A percentile compares a stretch with the other conserved stretches of the same genome.
Evolutionary conservation across 2,113 vertebrate species (phyloP).

Genomic region (Monarcha castaneiventris): DNA sequence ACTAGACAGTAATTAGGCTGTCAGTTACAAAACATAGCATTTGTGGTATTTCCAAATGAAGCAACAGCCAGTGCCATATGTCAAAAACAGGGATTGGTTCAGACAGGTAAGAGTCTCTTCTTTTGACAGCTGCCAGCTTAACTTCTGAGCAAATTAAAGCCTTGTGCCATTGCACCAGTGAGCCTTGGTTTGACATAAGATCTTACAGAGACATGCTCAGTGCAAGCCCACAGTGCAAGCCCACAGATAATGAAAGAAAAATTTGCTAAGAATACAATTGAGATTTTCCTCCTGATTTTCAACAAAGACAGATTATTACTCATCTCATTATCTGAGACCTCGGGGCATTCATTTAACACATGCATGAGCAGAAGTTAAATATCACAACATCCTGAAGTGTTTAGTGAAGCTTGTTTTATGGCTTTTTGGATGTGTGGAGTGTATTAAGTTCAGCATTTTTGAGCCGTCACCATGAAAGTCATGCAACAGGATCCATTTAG

Average conservation of each 20-base stretch:
- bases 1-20: constrained; percentile 48
- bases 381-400: not conserved
- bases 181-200: constrained; percentile 3
- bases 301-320: not conserved
- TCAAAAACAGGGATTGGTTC: constrained; percentile 52
- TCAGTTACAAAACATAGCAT: constrained; percentile 49
- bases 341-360: not conserved
- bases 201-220: constrained; percentile 32
- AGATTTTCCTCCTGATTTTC: not conserved
- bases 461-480: not conserved
- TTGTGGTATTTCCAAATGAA: constrained; percentile 44
- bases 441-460: not conserved
- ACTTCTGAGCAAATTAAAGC: constrained; percentile 49
- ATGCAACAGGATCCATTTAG: not conserved
- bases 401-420: not conserved
- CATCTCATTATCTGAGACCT: not conserved
- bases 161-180: not conserved
- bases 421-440: not conserved
- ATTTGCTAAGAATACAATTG: not conserved
- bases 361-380: not conserved
- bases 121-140: constrained; percentile 24
- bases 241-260: not conserved
- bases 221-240: not conserved
- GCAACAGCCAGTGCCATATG: not conserved
- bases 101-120: constrained; percentile 57